These are phyloP conservation scores for Neuroterus valhalla DNA, from an alignment of 1,140 invertebrate species.

Conservation along the genomic window DNA sequence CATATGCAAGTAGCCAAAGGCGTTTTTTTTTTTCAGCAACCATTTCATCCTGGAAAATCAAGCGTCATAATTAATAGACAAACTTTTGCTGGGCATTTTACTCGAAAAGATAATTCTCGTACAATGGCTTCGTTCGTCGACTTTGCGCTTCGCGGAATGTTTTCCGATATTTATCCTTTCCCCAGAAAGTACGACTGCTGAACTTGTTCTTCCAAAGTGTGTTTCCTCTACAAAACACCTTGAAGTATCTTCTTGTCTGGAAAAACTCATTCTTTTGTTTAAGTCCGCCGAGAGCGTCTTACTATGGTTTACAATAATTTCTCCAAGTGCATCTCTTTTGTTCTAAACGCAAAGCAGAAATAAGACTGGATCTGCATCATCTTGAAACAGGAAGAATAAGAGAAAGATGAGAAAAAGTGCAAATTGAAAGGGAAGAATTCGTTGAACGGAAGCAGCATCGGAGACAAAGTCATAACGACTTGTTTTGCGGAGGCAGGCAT, in stretches of 20 bases:
- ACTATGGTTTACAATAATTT: not conserved
- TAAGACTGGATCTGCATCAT: not conserved
- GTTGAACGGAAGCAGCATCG: not conserved
- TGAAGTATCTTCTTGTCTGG: slow-evolving; percentile 11
- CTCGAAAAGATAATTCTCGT: slow-evolving; percentile 1
- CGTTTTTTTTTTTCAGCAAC: slow-evolving; percentile 4
- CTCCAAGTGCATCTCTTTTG: not conserved
- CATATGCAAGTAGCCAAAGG: not conserved
- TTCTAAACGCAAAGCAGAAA: not conserved
- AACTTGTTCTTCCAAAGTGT: slow-evolving; percentile 23
- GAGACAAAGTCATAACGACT: slow-evolving; percentile 51
- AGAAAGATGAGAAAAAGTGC: too few relatives aligned
- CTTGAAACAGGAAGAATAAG: not conserved
- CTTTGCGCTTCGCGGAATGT: slow-evolving; percentile 25
- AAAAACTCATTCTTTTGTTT: slow-evolving; percentile 28
- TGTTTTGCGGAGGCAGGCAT: not conserved
- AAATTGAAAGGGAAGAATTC: too few relatives aligned
- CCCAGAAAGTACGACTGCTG: slow-evolving; percentile 16
- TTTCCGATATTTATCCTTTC: slow-evolving; percentile 31
- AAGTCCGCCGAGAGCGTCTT: not conserved
- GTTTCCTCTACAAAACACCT: slow-evolving; percentile 20
- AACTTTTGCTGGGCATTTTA: slow-evolving; percentile 12
- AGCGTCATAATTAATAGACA: slow-evolving; percentile 26
- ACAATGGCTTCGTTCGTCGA: slow-evolving; percentile 22
- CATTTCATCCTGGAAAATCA: not conserved